Evolutionary conservation across 1,140 invertebrate species (phyloP).

Genomic region (Lamellibrachia luymesi): DNA sequence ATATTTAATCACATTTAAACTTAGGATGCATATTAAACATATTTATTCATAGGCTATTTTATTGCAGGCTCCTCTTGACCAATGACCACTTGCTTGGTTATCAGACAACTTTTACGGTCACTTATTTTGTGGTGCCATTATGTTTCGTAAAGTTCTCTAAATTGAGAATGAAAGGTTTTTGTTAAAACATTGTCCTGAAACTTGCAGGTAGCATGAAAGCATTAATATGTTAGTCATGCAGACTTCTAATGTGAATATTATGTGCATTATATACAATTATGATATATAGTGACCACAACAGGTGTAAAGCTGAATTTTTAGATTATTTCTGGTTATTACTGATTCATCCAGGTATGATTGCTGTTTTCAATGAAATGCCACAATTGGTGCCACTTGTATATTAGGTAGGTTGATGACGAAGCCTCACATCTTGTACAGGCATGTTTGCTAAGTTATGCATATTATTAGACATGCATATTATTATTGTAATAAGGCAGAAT

Average conservation of each 20-base stretch:
- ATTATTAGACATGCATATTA: neutral
- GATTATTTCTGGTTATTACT: neutral
- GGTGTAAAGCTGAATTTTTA: neutral
- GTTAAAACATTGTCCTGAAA: neutral
- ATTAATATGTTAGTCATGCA: neutral
- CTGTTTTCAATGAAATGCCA: neutral
- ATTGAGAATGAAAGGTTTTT: neutral
- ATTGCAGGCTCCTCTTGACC: neutral
- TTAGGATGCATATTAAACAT: constrained; percentile 2
- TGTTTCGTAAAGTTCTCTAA: neutral
- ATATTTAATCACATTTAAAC: neutral
- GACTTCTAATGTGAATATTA: neutral
- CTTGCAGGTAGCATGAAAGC: neutral
- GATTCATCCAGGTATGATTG: neutral
- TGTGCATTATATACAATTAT: no score
- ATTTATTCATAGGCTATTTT: constrained; percentile 2
- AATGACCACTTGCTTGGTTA: neutral
- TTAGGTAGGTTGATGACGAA: neutral
- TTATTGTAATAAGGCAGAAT: neutral
- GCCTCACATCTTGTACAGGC: neutral
- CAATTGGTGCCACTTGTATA: neutral
- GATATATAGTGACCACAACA: no score
- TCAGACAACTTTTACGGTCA: neutral
- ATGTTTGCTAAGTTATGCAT: neutral
- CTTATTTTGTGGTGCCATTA: neutral